Evolutionary conservation across 2,113 vertebrate genomes (phyloP).

Genomic region (Megaleporinus macrocephalus): DNA sequence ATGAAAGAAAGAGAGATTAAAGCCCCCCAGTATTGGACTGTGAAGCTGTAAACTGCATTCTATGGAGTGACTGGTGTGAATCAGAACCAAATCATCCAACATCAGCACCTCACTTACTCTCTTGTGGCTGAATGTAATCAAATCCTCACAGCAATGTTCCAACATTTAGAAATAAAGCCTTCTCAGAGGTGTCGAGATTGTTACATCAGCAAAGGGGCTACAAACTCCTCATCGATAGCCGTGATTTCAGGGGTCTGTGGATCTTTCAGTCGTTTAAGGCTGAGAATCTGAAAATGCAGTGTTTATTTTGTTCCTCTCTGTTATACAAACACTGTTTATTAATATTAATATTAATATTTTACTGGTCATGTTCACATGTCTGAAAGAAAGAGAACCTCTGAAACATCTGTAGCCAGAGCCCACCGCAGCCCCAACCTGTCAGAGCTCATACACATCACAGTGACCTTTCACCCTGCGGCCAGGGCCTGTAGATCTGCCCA

Average conservation of each 20-base stretch:
- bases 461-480: conserved; percentile 34
- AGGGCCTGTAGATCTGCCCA: not conserved
- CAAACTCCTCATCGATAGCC: too few species aligned
- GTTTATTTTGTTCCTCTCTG: too few species aligned
- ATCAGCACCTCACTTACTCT: not conserved
- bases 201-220: too few species aligned
- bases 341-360: not conserved
- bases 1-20: too few species aligned
- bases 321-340: not conserved
- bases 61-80: too few species aligned
- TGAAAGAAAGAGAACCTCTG: not conserved
- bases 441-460: conserved; percentile 25
- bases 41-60: too few species aligned
- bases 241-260: too few species aligned
- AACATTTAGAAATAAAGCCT: not conserved
- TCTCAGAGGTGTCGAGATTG: not conserved
- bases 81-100: not conserved
- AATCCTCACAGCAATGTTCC: not conserved
- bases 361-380: conserved; percentile 4
- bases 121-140: not conserved
- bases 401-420: conserved; percentile 26
- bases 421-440: conserved; percentile 34
- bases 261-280: too few species aligned
- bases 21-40: too few species aligned
- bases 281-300: too few species aligned